A percentile compares a stretch with the other conserved stretches of the same genome.
phyloP scores from a whole-genome alignment of 1,140 invertebrate species.

The Platyscapa corneri region DNA sequence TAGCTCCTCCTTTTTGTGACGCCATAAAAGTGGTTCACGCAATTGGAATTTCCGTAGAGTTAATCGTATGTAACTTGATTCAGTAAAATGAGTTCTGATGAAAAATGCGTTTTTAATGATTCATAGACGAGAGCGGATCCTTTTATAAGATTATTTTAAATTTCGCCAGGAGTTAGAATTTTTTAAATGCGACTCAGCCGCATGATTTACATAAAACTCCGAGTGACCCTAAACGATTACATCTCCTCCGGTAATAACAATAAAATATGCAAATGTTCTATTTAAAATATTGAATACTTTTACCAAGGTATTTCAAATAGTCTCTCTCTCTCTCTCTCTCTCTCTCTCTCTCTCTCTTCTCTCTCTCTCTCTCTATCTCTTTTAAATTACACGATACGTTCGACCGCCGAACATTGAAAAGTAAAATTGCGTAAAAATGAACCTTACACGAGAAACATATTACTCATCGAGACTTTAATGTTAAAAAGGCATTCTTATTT shows the following conservation, averaged over 20 bases:
- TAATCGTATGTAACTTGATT: constrained; percentile 23
- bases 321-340: no score
- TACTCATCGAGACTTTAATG: no score
- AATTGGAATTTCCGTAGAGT: constrained; percentile 24
- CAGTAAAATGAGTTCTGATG: constrained; percentile 29
- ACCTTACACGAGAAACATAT: no score
- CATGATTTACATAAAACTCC: background rate
- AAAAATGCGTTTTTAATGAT: constrained; percentile 26
- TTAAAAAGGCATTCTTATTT: no score
- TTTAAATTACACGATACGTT: no score
- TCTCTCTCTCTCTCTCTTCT: no score
- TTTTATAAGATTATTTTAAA: constrained; percentile 6
- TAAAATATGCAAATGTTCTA: background rate
- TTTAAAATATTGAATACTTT: background rate
- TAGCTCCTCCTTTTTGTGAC: background rate
- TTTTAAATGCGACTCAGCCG: background rate
- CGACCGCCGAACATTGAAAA: no score
- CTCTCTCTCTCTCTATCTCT: no score
- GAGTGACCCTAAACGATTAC: background rate
- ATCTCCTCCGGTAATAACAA: background rate
- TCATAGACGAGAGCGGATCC: background rate
- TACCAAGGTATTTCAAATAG: background rate
- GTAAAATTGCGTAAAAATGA: no score
- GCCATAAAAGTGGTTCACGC: constrained; percentile 31
- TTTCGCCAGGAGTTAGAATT: background rate